phyloP scores from a whole-genome alignment of 1,140 invertebrate species.

The Drosophila carrolli region DNA sequence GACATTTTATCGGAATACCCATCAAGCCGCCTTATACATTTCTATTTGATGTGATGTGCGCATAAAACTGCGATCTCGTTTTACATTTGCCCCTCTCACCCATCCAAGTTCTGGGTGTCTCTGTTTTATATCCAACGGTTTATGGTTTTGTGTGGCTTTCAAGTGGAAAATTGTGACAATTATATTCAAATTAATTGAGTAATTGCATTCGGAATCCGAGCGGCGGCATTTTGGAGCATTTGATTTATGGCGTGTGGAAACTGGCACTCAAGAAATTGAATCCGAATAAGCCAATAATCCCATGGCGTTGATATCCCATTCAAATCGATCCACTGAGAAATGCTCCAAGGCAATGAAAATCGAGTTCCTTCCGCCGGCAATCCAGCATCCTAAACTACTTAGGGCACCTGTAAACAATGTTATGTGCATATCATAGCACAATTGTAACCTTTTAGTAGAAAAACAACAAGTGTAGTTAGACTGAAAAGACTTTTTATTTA shows the following conservation, averaged over 20 bases:
- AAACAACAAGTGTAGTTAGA: too few relatives aligned
- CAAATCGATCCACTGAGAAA: slow-evolving; percentile 21
- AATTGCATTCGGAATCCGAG: slow-evolving; percentile 67
- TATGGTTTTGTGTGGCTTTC: slow-evolving; percentile 54
- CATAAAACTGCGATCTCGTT: slow-evolving; percentile 69
- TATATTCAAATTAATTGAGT: slow-evolving; percentile 84
- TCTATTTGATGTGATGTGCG: slow-evolving; percentile 78
- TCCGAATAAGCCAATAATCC: slow-evolving; percentile 44
- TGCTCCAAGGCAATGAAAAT: slow-evolving; percentile 30
- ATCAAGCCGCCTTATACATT: slow-evolving; percentile 57
- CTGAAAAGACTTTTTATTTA: too few relatives aligned
- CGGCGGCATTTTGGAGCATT: slow-evolving; percentile 57
- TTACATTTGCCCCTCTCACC: slow-evolving; percentile 37
- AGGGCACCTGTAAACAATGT: slow-evolving; percentile 25
- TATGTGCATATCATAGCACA: too few relatives aligned
- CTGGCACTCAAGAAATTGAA: slow-evolving; percentile 41
- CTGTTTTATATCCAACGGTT: slow-evolving; percentile 65
- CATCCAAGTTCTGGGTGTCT: slow-evolving; percentile 38
- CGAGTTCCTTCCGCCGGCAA: slow-evolving; percentile 19
- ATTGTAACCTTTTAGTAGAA: too few relatives aligned
- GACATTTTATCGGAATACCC: slow-evolving; percentile 76
- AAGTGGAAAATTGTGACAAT: slow-evolving; percentile 83
- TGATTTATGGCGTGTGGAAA: slow-evolving; percentile 78
- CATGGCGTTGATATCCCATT: slow-evolving; percentile 30
- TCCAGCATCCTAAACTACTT: slow-evolving; percentile 25